Evolutionary conservation across 1,140 invertebrate species (phyloP).

Genomic region (Telenomus remus): DNA sequence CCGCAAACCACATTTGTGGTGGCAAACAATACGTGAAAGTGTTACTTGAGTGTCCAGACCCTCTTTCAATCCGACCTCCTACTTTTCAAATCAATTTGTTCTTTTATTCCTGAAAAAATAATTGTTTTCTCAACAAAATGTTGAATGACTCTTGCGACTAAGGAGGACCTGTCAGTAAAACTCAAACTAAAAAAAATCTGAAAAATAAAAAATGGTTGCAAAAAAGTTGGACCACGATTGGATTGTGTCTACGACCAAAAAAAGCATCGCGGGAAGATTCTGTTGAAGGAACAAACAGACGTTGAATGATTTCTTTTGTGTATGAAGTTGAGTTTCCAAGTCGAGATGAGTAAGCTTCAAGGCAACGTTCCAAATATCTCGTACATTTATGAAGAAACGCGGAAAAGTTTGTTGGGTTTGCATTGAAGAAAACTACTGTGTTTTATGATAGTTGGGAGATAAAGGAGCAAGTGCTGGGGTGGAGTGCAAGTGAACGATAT

Average conservation of each 20-base stretch:
- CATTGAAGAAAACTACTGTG: conserved; percentile 47
- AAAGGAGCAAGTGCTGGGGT: conserved; percentile 17
- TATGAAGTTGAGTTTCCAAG: conserved; percentile 39
- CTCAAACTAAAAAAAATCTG: conserved; percentile 4
- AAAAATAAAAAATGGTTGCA: conserved; percentile 38
- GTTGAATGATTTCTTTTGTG: conserved; percentile 52
- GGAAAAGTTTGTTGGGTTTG: conserved; percentile 40
- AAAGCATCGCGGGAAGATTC: conserved; percentile 36
- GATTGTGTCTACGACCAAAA: conserved; percentile 51
- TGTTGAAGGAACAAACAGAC: conserved; percentile 27
- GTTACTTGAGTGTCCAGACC: not conserved
- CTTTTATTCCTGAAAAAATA: not conserved
- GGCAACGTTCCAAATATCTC: conserved; percentile 53
- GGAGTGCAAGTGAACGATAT: conserved; percentile 11
- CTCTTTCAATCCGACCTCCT: too few relatives aligned
- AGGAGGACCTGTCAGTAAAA: not conserved
- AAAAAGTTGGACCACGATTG: conserved; percentile 38
- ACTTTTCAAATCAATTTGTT: too few relatives aligned
- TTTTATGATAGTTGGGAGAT: conserved; percentile 24
- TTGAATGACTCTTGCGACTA: conserved; percentile 32
- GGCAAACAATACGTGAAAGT: conserved; percentile 33
- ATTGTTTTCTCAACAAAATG: conserved; percentile 21
- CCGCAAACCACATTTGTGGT: conserved; percentile 61
- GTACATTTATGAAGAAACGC: conserved; percentile 45
- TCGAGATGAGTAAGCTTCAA: conserved; percentile 54